Percentiles rank a stretch among this genome's conserved stretches.
Conservation (phyloP, 2,797 vertebrate species). For the Bovichtus variegatus region DNA sequence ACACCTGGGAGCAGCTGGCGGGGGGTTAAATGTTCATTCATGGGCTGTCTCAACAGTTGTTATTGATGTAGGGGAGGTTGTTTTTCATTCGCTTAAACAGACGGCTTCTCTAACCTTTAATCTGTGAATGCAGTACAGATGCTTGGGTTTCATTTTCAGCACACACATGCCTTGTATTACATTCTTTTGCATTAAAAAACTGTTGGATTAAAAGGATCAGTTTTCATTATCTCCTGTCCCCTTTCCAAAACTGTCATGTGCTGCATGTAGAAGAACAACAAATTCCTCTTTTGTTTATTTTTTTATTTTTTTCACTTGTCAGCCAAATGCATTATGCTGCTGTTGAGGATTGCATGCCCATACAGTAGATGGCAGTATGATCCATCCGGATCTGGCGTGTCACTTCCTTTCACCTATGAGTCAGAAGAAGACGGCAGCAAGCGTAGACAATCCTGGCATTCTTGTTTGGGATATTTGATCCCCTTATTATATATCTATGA, state of each 20-base stretch:
- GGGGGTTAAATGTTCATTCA: constrained; percentile 1
- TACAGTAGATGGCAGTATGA: constrained; percentile 71
- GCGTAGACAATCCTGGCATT: constrained; percentile 38
- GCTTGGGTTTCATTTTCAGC: constrained; percentile 25
- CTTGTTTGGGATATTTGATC: constrained; percentile 14
- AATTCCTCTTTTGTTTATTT: background rate
- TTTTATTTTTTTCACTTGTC: background rate
- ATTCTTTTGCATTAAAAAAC: constrained; percentile 7
- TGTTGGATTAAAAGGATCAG: constrained; percentile 24
- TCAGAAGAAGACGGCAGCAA: constrained; percentile 53
- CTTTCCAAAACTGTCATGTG: background rate
- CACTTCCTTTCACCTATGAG: constrained; percentile 31
- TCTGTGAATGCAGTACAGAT: constrained; percentile 42
- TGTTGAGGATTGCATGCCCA: background rate
- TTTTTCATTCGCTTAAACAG: background rate
- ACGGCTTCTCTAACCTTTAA: constrained; percentile 10
- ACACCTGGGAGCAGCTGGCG: constrained; percentile 45
- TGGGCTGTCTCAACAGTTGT: background rate
- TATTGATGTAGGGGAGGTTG: background rate
- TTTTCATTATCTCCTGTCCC: constrained; percentile 1
- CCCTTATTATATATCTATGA: constrained; percentile 27
- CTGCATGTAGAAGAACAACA: background rate
- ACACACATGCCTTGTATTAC: constrained; percentile 32
- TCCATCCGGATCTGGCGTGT: background rate
- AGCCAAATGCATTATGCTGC: background rate